phyloP scores from a whole-genome alignment of 2,113 vertebrate species.

The Tychaedon coryphoeus region DNA sequence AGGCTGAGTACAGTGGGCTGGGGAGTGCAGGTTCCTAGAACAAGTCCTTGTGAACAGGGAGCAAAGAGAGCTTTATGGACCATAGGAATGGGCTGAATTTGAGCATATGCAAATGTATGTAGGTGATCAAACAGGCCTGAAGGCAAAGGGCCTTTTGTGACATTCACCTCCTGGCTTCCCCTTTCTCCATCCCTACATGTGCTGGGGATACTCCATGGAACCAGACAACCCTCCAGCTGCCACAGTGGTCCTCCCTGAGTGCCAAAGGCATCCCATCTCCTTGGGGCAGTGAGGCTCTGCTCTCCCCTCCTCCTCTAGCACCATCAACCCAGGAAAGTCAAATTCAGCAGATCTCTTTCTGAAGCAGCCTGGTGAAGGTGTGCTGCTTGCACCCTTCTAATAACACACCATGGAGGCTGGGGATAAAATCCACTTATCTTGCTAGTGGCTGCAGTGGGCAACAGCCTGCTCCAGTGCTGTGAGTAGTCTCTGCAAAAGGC shows the following conservation, averaged over 20 bases:
- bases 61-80: neutral
- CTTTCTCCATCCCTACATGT: neutral
- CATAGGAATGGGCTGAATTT: neutral
- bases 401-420: neutral
- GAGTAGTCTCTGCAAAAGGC: neutral
- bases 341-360: neutral
- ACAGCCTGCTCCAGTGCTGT: neutral
- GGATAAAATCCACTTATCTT: neutral
- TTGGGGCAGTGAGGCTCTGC: neutral
- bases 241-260: fast-evolving
- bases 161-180: neutral
- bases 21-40: neutral
- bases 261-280: neutral
- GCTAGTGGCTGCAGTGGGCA: neutral
- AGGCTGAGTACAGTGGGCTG: neutral
- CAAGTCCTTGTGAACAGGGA: neutral
- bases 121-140: neutral
- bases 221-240: neutral
- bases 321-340: neutral
- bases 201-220: neutral
- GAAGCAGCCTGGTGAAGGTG: neutral
- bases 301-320: neutral
- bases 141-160: neutral
- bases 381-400: neutral
- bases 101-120: fast-evolving